These are phyloP conservation scores for Trichomalopsis sarcophagae DNA, from an alignment of 1,140 invertebrate genomes.

Conservation along the genomic window DNA sequence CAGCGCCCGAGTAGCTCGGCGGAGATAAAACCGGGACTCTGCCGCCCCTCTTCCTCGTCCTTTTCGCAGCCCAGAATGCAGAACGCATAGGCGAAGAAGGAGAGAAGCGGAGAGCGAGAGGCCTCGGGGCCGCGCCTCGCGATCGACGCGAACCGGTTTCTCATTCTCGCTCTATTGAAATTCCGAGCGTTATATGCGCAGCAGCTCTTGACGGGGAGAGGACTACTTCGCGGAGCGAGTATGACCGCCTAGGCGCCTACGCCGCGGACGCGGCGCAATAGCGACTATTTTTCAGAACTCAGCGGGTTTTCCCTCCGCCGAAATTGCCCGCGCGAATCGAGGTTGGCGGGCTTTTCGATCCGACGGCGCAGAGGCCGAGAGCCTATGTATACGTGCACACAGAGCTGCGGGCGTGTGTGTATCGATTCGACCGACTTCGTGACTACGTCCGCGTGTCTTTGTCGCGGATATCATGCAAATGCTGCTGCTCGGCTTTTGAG, in stretches of 20 bases:
- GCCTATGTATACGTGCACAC: background rate
- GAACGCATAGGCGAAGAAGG: constrained; percentile 2
- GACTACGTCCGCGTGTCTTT: constrained; percentile 21
- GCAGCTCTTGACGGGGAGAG: background rate
- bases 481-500: background rate
- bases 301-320: no score
- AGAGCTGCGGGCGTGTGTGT: background rate
- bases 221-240: constrained; percentile 1
- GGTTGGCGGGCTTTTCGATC: constrained; percentile 8
- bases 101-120: background rate
- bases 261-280: background rate
- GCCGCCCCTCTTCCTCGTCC: constrained; percentile 21
- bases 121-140: constrained; percentile 29
- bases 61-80: constrained; percentile 29
- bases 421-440: constrained; percentile 45
- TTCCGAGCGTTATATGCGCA: constrained; percentile 50
- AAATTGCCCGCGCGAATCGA: background rate
- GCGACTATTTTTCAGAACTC: no score
- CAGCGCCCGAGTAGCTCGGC: background rate
- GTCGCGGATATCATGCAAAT: constrained; percentile 39
- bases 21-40: constrained; percentile 40
- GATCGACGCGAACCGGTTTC: constrained; percentile 56
- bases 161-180: constrained; percentile 63
- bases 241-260: background rate
- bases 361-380: background rate